phyloP scores from a whole-genome alignment of 2,797 vertebrate species.

The Natrix natrix region DNA sequence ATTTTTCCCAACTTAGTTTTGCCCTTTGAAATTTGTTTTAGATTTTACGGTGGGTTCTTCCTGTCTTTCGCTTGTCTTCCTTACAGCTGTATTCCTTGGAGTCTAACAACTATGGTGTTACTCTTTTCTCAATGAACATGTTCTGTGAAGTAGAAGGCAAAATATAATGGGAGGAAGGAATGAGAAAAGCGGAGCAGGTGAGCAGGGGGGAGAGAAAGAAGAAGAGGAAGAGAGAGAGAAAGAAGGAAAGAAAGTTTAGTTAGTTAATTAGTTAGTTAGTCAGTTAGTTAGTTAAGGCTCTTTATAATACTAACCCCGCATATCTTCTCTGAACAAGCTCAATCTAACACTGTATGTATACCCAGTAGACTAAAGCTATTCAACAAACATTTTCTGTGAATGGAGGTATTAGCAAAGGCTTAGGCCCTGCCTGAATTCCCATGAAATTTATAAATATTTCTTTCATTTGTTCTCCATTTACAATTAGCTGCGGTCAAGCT shows the following conservation, averaged over 20 bases:
- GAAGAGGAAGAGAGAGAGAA: background rate
- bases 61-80: background rate
- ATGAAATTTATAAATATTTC: slow-evolving; percentile 99
- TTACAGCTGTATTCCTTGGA: slow-evolving; percentile 72
- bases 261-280: background rate
- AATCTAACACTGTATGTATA: slow-evolving; percentile 74
- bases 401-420: slow-evolving; percentile 81
- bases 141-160: slow-evolving; percentile 44
- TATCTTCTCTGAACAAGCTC: slow-evolving; percentile 63
- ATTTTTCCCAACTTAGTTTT: slow-evolving; percentile 70
- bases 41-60: slow-evolving; percentile 71
- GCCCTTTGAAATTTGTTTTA: slow-evolving; percentile 77
- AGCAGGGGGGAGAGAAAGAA: background rate
- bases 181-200: background rate
- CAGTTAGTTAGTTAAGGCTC: background rate
- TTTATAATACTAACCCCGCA: slow-evolving; percentile 58
- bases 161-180: slow-evolving; percentile 22
- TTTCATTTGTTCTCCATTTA: slow-evolving; percentile 98
- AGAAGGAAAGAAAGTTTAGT: slow-evolving; percentile 25
- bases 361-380: slow-evolving; percentile 76
- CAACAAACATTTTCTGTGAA: slow-evolving; percentile 83
- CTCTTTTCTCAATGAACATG: slow-evolving; percentile 40
- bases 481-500: slow-evolving; percentile 95
- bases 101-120: slow-evolving; percentile 56
- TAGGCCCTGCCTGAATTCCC: slow-evolving; percentile 90